Evolutionary conservation across 2,888 invertebrate species (phyloP).

Genomic region (Clitarchus hookeri): DNA sequence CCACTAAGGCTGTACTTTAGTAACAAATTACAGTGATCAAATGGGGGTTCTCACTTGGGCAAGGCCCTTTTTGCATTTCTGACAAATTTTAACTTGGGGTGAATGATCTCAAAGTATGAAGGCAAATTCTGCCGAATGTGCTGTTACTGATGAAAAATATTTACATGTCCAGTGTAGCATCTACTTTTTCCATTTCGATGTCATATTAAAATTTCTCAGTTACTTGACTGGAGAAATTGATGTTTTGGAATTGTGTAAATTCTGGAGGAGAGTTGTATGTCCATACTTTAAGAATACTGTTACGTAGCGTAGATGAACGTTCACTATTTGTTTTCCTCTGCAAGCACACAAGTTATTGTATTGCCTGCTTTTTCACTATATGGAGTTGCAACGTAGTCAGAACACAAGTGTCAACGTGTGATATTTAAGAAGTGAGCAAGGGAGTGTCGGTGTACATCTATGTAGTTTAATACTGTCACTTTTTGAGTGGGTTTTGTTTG

Average conservation of each 20-base stretch:
- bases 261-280: not conserved
- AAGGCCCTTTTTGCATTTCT: not conserved
- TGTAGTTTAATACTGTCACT: not conserved
- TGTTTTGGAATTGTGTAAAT: constrained; percentile 8
- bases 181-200: constrained; percentile 21
- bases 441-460: not conserved
- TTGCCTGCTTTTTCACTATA: constrained; percentile 10
- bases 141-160: constrained; percentile 14
- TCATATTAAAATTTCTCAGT: constrained; percentile 27
- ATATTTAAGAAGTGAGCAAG: constrained; percentile 10
- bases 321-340: constrained; percentile 2
- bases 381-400: constrained; percentile 19
- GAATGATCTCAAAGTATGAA: not conserved
- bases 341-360: constrained; percentile 17
- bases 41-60: not conserved
- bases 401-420: constrained; percentile 29
- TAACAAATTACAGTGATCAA: not conserved
- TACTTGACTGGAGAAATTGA: constrained; percentile 19
- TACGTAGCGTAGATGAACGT: constrained; percentile 3
- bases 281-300: constrained; percentile 11
- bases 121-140: not conserved
- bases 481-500: constrained; percentile 18
- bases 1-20: not conserved
- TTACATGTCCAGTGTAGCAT: not conserved
- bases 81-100: not conserved